Base-by-base conservation (phyloP, 2,113 vertebrate genomes). In the Chloropsis cyanopogon region DNA sequence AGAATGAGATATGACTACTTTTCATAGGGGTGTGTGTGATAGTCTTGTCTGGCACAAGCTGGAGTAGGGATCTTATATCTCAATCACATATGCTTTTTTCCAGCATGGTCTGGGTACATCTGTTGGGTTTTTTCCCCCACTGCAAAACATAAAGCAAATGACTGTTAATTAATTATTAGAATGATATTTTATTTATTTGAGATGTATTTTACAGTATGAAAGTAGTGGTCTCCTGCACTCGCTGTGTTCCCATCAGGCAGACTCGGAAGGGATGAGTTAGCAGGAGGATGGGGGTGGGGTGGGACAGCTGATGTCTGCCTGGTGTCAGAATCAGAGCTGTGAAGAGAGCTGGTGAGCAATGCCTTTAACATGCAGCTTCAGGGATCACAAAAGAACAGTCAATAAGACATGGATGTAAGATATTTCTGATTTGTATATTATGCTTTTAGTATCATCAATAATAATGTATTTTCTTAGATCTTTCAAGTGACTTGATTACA, bases 241-340 rank as follows among this genome's bases (percentile, higher is more conserved):
- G 61, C 86, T 85, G 85, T 78, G 89, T 63, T 88, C 91, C 93
- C 89, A 86, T 23, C 47, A 84, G 82, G 95, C 90, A 39, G 82
- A 94, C 60, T 90, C 80, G 1, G 96, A 88, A 97, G 96, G 96
- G 73, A 89, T 97, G 94, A 97, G 97, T 97, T 98, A 95, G 97
- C 95, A 95, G 90, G 94, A 93, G 93, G 95, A 42, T 86, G 84
- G 92, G 88, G 78, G 94, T 46, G 63, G 93, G 88, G 71, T 0
- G 0, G 85, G 61, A 90, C 56, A 77, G 93, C 77, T 91, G 50
- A 82, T 87, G 79, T 71, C 72, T 96, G 64, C 63, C 80, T 78
- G 6, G n/a, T 54, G 75, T 49, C 66, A 94, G 71, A 83, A 92
- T 81, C 54, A 20, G 66, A 68, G 89, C 19, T 57, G 71, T 59